Conservation (phyloP, 1,140 invertebrate genomes). For the Dendroctonus valens region DNA sequence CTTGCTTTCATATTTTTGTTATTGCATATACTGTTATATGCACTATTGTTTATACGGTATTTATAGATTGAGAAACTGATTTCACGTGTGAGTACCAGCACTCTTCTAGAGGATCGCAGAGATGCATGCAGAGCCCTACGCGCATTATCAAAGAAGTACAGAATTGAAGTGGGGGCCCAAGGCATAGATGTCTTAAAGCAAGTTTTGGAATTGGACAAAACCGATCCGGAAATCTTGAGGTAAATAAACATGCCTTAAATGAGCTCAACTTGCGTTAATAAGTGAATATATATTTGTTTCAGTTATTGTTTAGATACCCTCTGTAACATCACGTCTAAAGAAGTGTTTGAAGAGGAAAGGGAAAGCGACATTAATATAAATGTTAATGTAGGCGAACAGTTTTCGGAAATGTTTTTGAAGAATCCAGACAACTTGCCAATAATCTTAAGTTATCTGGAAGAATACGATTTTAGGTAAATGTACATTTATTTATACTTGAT, state of each 20-base stretch:
- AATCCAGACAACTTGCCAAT: conserved; percentile 82
- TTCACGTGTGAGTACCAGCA: conserved; percentile 88
- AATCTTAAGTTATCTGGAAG: conserved; percentile 86
- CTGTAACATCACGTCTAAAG: conserved; percentile 84
- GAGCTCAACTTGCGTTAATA: not conserved
- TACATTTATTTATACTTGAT: not conserved
- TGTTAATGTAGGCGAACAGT: conserved; percentile 84
- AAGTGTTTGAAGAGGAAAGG: conserved; percentile 80
- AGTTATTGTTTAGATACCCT: conserved; percentile 79
- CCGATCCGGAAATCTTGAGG: conserved; percentile 88
- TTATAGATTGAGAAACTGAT: conserved; percentile 87
- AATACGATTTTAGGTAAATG: conserved; percentile 80
- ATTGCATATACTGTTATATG: not conserved
- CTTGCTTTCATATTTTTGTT: not conserved
- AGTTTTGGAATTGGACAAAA: conserved; percentile 78
- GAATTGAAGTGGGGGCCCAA: conserved; percentile 93
- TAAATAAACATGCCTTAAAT: conserved; percentile 51
- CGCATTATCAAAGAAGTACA: conserved; percentile 88
- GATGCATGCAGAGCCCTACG: conserved; percentile 96
- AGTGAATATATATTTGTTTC: not conserved
- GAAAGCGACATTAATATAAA: conserved; percentile 47
- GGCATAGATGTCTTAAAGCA: conserved; percentile 86
- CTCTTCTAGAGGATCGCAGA: conserved; percentile 88
- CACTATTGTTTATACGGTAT: conserved; percentile 22
- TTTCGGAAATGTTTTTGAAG: conserved; percentile 98